These are phyloP conservation scores for Xylota sylvarum DNA, from an alignment of 2,888 invertebrate species.

Conservation along the genomic window DNA sequence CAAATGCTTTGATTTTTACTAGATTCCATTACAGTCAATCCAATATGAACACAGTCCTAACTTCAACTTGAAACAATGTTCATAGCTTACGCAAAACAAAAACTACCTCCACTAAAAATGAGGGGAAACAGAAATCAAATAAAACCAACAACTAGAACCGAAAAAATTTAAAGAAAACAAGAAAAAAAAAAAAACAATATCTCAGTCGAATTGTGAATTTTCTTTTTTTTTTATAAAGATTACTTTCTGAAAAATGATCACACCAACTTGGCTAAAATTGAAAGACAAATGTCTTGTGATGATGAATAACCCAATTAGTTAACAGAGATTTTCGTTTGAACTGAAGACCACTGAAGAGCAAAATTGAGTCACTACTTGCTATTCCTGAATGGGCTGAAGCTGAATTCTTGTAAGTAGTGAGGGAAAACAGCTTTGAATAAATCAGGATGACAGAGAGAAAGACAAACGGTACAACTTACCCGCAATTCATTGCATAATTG, in stretches of 20 bases:
- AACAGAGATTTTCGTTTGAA: constrained; percentile 83
- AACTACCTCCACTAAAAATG: not conserved
- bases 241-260: constrained; percentile 68
- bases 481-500: constrained; percentile 87
- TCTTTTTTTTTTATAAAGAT: constrained; percentile 30
- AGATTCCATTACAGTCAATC: too few relatives aligned
- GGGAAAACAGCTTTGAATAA: constrained; percentile 75
- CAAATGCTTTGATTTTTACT: too few relatives aligned
- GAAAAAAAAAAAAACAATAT: constrained; percentile 13
- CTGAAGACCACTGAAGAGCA: constrained; percentile 82
- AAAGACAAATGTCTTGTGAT: constrained; percentile 62
- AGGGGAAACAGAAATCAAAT: not conserved
- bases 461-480: constrained; percentile 80
- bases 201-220: not conserved
- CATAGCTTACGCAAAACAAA: not conserved
- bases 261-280: constrained; percentile 72
- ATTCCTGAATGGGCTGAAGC: constrained; percentile 77
- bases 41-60: too few relatives aligned
- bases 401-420: constrained; percentile 66
- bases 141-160: not conserved
- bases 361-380: constrained; percentile 81
- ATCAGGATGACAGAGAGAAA: constrained; percentile 60
- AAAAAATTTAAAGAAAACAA: constrained; percentile 2
- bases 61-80: too few relatives aligned
- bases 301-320: constrained; percentile 81